Percentiles rank a stretch among this genome's conserved stretches.
Conservation (phyloP, 1,140 invertebrate genomes). For the Eupristina koningsbergeri region DNA sequence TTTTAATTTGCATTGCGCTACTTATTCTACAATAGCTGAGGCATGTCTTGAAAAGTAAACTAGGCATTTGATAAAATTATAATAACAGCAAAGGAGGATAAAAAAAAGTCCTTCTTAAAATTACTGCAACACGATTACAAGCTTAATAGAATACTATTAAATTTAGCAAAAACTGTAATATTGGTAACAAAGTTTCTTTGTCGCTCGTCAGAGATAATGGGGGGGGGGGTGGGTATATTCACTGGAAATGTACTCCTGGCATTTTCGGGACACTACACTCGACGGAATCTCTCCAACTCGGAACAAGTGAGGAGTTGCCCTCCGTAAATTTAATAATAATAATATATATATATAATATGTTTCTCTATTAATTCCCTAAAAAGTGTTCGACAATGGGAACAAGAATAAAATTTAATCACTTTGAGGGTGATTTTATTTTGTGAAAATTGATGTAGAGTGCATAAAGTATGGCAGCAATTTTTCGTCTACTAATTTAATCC, state of each 20-base stretch:
- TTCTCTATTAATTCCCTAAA: neutral
- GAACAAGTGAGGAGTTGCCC: neutral
- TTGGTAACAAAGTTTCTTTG: conserved; percentile 11
- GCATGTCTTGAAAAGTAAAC: neutral
- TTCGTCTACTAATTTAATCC: neutral
- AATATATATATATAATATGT: too few species aligned
- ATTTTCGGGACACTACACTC: neutral
- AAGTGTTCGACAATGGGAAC: neutral
- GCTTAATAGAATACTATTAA: neutral
- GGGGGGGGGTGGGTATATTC: neutral
- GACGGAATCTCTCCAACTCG: neutral
- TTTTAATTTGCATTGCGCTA: too few species aligned
- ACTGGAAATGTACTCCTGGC: neutral
- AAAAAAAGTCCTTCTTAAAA: neutral
- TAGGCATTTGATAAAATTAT: neutral
- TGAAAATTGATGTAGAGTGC: neutral
- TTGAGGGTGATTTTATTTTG: neutral
- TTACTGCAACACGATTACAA: neutral
- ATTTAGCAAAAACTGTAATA: neutral
- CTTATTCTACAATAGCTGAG: too few species aligned
- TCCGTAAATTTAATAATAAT: neutral
- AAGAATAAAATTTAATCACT: neutral
- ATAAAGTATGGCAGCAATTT: too few species aligned
- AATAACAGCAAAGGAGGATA: neutral
- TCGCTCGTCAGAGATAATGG: neutral